A percentile compares a stretch with the other conserved stretches of the same genome.
phyloP scores from a whole-genome alignment of 2,797 vertebrate species.

The Tapera naevia region DNA sequence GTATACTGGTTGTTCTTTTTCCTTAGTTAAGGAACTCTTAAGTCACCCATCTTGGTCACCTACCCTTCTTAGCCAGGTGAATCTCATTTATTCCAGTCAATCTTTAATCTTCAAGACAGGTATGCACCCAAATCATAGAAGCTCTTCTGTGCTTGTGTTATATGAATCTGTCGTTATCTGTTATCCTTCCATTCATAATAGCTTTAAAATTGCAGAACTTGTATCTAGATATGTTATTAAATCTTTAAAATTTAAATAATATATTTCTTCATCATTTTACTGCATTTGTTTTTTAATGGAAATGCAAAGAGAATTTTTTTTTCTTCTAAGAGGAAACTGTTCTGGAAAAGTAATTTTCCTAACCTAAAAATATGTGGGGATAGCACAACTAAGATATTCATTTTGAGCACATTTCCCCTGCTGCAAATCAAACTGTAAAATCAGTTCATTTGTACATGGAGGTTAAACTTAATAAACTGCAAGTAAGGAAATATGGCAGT shows the following conservation, averaged over 20 bases:
- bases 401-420: slow-evolving; percentile 7
- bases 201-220: neutral
- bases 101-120: neutral
- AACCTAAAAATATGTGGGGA: neutral
- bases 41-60: neutral
- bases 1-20: neutral
- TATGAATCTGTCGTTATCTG: too few species aligned
- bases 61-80: neutral
- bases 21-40: neutral
- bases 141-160: too few species aligned
- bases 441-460: neutral
- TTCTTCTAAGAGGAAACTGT: neutral
- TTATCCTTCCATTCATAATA: neutral
- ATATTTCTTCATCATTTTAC: neutral
- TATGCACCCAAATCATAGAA: neutral
- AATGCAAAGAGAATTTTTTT: neutral
- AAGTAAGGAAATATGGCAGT: neutral
- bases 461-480: slow-evolving; percentile 20
- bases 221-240: neutral
- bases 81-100: neutral
- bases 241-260: neutral
- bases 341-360: neutral
- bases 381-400: neutral
- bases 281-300: neutral
- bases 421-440: slow-evolving; percentile 31